Evolutionary conservation across 1,140 invertebrate species (phyloP).

Genomic region (Coboldia fuscipes): DNA sequence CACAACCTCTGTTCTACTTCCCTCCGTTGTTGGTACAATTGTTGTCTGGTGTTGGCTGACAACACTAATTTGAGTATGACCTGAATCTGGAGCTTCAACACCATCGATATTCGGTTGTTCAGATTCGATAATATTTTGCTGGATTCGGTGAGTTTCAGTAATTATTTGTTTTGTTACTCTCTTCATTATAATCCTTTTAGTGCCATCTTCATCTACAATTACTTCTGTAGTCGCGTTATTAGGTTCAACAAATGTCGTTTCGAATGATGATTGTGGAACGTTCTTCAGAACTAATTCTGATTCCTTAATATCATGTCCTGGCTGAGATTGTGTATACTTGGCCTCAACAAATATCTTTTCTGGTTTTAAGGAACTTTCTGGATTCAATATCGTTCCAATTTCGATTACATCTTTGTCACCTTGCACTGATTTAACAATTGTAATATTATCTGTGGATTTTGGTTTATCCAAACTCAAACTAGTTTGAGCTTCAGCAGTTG

Average conservation of each 20-base stretch:
- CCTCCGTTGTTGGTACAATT: constrained; percentile 10
- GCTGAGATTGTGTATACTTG: constrained; percentile 30
- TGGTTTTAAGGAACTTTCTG: constrained; percentile 26
- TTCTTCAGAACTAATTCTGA: constrained; percentile 20
- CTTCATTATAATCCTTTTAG: constrained; percentile 52
- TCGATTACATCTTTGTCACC: constrained; percentile 27
- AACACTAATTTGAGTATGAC: too few species aligned
- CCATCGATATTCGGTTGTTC: background rate
- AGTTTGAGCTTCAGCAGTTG: constrained; percentile 34
- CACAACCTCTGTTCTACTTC: constrained; percentile 11
- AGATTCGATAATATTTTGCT: background rate
- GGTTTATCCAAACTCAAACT: constrained; percentile 21
- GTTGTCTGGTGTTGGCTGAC: constrained; percentile 14
- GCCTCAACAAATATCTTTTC: constrained; percentile 49
- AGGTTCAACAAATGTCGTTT: constrained; percentile 52
- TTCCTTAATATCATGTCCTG: constrained; percentile 14
- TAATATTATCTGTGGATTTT: constrained; percentile 14
- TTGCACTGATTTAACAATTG: constrained; percentile 15
- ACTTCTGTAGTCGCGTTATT: constrained; percentile 55
- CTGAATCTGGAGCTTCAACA: background rate
- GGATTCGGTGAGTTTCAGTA: constrained; percentile 9
- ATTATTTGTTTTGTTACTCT: constrained; percentile 33
- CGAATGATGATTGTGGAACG: constrained; percentile 49
- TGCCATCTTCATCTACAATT: constrained; percentile 58
- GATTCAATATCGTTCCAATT: constrained; percentile 42